Conservation (phyloP, 2,113 vertebrate species). For the Lasiurus cinereus region DNA sequence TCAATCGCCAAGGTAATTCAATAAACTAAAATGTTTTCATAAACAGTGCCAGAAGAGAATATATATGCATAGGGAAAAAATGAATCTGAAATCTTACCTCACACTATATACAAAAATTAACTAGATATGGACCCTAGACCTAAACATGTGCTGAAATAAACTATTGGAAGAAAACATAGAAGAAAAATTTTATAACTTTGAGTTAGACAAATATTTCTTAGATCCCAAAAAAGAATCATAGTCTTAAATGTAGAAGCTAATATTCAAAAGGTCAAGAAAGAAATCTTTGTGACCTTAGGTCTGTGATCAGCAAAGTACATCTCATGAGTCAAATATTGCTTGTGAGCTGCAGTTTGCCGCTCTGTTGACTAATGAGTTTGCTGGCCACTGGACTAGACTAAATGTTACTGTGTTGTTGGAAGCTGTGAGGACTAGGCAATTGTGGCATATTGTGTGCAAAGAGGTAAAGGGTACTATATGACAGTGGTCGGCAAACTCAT, state of each 20-base stretch:
- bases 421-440: too few species aligned
- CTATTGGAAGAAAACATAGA: background rate
- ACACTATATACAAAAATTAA: background rate
- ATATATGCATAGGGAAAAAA: background rate
- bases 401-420: too few species aligned
- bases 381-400: too few species aligned
- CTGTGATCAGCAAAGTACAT: too few species aligned
- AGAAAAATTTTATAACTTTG: background rate
- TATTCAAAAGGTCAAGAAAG: background rate
- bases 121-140: background rate
- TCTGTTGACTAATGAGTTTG: too few species aligned
- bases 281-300: background rate
- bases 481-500: too few species aligned
- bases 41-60: background rate
- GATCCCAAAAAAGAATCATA: background rate
- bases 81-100: background rate
- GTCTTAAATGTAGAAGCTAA: background rate
- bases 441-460: too few species aligned
- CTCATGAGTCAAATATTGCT: too few species aligned
- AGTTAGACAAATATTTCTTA: background rate
- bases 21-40: background rate
- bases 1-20: background rate
- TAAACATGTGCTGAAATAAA: background rate
- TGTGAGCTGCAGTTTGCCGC: too few species aligned
- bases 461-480: too few species aligned